phyloP scores from a whole-genome alignment of 2,113 vertebrate genomes.

The Oenanthe melanoleuca region DNA sequence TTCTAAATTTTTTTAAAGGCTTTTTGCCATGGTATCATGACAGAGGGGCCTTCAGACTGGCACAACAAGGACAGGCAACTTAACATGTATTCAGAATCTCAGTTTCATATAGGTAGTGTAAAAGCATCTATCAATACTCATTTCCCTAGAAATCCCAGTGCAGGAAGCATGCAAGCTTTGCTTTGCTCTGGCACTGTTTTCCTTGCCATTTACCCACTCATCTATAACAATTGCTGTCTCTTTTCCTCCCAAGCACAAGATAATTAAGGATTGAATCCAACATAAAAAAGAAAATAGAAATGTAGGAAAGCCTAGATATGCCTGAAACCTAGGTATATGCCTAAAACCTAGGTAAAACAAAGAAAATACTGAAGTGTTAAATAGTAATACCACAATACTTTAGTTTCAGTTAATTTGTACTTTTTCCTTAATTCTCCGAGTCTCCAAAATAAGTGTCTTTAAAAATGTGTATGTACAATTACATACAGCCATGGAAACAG shows the following conservation, averaged over 20 bases:
- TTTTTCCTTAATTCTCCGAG: neutral
- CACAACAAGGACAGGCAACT: neutral
- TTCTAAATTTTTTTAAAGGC: neutral
- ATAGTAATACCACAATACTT: neutral
- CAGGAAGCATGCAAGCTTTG: neutral
- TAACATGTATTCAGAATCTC: neutral
- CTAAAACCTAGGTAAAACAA: neutral
- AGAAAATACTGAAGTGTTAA: neutral
- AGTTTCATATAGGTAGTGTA: neutral
- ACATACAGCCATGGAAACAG: neutral
- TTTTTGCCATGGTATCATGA: neutral
- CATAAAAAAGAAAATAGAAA: neutral
- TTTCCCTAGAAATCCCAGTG: neutral
- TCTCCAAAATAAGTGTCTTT: neutral
- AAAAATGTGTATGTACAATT: neutral
- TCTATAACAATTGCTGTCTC: neutral
- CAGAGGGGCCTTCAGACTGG: neutral
- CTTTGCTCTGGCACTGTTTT: neutral
- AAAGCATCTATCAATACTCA: neutral
- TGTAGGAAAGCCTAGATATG: neutral
- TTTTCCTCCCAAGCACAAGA: neutral
- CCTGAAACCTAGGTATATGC: neutral
- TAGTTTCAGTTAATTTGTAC: neutral
- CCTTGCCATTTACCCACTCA: neutral
- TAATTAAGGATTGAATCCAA: neutral